phyloP scores from a whole-genome alignment of 2,888 invertebrate species.

The Cremastobaeus sp. region DNA sequence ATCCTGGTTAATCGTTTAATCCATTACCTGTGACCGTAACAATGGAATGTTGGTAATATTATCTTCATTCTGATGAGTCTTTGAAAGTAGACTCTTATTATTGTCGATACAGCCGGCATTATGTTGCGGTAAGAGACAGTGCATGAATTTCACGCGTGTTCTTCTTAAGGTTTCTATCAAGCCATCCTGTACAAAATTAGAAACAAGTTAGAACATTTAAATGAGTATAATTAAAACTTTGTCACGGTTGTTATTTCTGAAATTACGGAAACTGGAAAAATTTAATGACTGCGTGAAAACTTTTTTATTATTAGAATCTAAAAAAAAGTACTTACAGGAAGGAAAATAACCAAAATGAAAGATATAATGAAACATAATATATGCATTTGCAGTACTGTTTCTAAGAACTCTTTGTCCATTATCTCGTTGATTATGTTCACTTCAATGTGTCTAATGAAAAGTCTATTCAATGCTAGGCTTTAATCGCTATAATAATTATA shows the following conservation, averaged over 20 bases:
- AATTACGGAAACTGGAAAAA: background rate
- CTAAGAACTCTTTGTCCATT: slow-evolving; percentile 9
- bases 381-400: background rate
- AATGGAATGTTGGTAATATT: slow-evolving; percentile 89
- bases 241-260: background rate
- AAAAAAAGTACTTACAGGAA: slow-evolving; percentile 1
- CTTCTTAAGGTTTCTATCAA: slow-evolving; percentile 93
- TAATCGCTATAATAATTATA: slow-evolving; percentile 26
- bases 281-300: no score
- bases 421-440: slow-evolving; percentile 12
- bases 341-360: background rate
- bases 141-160: slow-evolving; percentile 92
- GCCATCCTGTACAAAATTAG: slow-evolving; percentile 84
- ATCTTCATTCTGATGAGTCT: slow-evolving; percentile 78
- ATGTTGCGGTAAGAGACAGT: slow-evolving; percentile 90
- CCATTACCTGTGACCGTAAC: slow-evolving; percentile 88
- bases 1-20: background rate
- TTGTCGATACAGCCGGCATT: slow-evolving; percentile 83
- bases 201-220: slow-evolving; percentile 1
- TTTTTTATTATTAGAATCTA: background rate
- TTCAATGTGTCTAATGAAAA: slow-evolving; percentile 17
- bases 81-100: slow-evolving; percentile 77
- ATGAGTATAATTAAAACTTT: background rate
- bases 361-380: background rate
- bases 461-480: slow-evolving; percentile 5